Base-by-base conservation (phyloP, 2,113 vertebrate species). In the Patagioenas fasciata region DNA sequence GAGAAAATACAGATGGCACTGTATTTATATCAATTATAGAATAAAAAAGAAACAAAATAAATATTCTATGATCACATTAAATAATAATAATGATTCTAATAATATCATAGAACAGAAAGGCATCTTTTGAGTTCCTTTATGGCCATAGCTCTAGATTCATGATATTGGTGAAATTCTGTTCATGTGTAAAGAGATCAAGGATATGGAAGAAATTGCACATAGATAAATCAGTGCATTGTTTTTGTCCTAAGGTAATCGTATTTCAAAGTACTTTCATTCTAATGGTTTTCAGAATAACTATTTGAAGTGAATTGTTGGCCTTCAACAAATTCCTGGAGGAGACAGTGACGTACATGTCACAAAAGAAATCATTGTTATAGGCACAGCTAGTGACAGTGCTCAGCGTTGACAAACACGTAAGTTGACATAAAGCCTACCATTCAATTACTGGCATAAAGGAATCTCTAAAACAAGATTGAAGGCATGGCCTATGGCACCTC, bases 281-380 rank as follows among this genome's bases (percentile, higher is more conserved):
- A 57, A 89, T 85, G 73, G 69, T 84, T 96, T 97, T 93, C 77
- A 79, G 72, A 91, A 91, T 85, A 89, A 88, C 80, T 81, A 50
- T 94, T 87, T 94, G 83, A 96, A 95, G 86, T 91, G 83, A 95
- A 92, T 92, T 94, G 92, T 89, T 95, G 86, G 93, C 88, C 92
- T 95, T 95, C 86, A 57, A 91, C 57, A 93, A 65, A 97, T 95
- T 96, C 88, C 80, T 94, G 50, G 66, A 85, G 88, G 91, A 88
- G 91, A 90, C 67, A 64, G 73, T 87, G 88, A 92, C 26, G 10
- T 91, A 64, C 58, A 32, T 93, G 91, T 94, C 91, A 95, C 80
- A 92, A 65, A 93, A 96, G 88, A 96, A 95, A 89, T 95, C 83
- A 89, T 87, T 93, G 88, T 91, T 95, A 84, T 54, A 75, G 90